Percentiles rank a stretch among this genome's conserved stretches.
These are phyloP conservation scores for Aldrovandia affinis DNA, from an alignment of 2,797 vertebrate genomes.

Conservation along the genomic window DNA sequence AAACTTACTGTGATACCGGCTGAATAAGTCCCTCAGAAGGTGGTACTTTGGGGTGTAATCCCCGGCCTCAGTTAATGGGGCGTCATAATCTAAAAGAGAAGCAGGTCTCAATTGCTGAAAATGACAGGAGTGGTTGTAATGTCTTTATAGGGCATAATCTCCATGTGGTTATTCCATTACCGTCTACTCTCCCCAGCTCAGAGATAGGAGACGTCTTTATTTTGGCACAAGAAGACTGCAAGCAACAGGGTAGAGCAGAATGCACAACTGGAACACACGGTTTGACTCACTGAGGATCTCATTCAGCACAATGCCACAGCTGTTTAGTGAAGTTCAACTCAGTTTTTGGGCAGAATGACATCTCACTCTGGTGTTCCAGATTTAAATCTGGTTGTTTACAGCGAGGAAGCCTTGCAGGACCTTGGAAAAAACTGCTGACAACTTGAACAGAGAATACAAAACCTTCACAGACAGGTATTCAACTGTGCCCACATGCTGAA, in stretches of 20 bases:
- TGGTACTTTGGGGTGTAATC: constrained; percentile 93
- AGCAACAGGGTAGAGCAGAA: not conserved
- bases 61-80: constrained; percentile 89
- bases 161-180: not conserved
- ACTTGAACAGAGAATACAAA: not conserved
- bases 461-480: not conserved
- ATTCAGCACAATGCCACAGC: not conserved
- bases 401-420: not conserved
- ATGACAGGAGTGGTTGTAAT: not conserved
- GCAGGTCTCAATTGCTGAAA: not conserved
- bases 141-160: not conserved
- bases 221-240: not conserved
- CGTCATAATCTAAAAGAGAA: constrained; percentile 86
- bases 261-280: not conserved
- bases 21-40: constrained; percentile 83
- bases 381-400: not conserved
- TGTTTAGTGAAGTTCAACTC: not conserved
- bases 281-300: not conserved
- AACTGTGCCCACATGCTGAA: not conserved
- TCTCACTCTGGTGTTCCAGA: not conserved
- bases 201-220: not conserved
- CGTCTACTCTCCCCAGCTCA: not conserved
- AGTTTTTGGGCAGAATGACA: not conserved
- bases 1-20: constrained; percentile 76
- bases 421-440: not conserved